Base-by-base conservation (phyloP, 2,888 invertebrate species). In the Noctua fimbriata region DNA sequence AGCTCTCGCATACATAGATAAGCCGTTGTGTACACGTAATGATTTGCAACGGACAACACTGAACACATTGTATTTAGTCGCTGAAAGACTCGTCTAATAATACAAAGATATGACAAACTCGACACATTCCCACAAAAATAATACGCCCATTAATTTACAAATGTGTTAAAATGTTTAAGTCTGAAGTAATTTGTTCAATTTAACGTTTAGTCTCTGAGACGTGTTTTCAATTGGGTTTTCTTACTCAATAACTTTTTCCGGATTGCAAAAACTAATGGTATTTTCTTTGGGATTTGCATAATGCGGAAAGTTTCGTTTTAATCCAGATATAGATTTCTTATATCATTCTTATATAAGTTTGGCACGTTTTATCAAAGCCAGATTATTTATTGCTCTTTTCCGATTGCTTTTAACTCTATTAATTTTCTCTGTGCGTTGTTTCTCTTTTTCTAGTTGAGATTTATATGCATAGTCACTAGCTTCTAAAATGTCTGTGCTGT, bases 31-130 rank as follows among this genome's bases (percentile, higher is more conserved):
- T 84, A 85, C 81, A 85, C 81, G 70, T 81, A 85, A 82, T 83
- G 85, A 92, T 92, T 92, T 91, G 91, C 89, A 90, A 85, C 86
- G 87, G 82, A 86, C 84, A 86, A 88, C 69, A 80, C 67, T 63
- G 77, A 83, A 67, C 84, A 88, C 78, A 76, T 88, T 89, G 89
- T 89, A 88, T 91, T 88, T 88, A 87, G 81, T 72, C 81, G 92
- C 78, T 91, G 92, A 93, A 88, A 91, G 91, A 92, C 78, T 79
- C 67, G 87, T 87, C 91, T 91, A 90, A 90, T 89, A 80, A 81
- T 82, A 87, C 73, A 82, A 85, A 87, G 66, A 80, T 86, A 86
- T 92, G 93, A 93, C 92, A 91, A 91, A 88, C 77, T 76, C 58
- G 76, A 77, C 83, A 77, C 78, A 87, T 84, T 79, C 76, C 78